Evolutionary conservation across 2,888 invertebrate species (phyloP), one percentile per base, ranked within the genome.

Genomic region (Mimumesa dahlbomi): DNA sequence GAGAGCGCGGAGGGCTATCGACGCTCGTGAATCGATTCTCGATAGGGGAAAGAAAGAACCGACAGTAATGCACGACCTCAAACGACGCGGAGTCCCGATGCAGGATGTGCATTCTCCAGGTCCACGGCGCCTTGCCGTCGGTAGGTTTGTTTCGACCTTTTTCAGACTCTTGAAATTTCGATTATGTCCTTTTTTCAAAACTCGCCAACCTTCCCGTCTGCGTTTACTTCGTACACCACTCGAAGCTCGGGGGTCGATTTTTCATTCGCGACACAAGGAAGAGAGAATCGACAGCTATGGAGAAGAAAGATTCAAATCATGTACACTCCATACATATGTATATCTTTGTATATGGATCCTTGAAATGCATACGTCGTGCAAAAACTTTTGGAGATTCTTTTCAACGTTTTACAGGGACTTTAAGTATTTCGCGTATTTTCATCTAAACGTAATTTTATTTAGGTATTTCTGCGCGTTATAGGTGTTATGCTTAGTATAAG

Each of bases 11-110:
- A 13, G 29, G 40, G 61, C 36, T 53, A 57, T 62, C 68, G 70
- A 42, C 18, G 56, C 40, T 50, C 56, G 68, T 62, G 68, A 52
- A 68, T 68, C 68, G 68, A 57, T 71, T 45, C 52, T 5, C 59
- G 54, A 67, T 54, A 42, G 43, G 7, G 45, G 6, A 49, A 31
- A 14, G 49, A 45, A 54, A 49, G 49, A 54, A 45, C 7, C 25
- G 19, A 11, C 40, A 18, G 64, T 14, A 56, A 54, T 38, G 49
- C 54, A 43, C 66, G 22, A 42, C 62, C 45, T 40, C 29, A 56
- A 18, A 40, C 50, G 19, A 19, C 25, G 9, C 5, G 4, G 16
- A 1, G 9, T 11, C 14, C n/a, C 16, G 25, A 53, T 25, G 57
- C 46, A 57, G 57, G 40, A 48, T 45, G 34, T 25, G 53, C 52